These are phyloP conservation scores for Myoxocephalus aenaeus DNA, from an alignment of 2,797 vertebrate genomes.

Conservation along the genomic window DNA sequence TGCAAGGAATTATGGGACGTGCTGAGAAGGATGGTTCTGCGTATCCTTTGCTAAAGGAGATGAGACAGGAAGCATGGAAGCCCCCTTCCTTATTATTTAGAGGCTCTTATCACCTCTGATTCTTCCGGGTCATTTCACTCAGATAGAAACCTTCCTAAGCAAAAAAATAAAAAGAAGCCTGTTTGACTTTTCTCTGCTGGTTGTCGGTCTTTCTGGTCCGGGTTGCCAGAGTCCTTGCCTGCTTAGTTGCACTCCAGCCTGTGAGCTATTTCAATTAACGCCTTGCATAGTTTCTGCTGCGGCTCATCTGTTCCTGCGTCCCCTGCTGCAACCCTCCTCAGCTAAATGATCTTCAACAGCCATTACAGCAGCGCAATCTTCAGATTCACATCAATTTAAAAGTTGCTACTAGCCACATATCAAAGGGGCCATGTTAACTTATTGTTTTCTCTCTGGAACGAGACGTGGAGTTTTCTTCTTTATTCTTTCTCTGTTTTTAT, in stretches of 20 bases:
- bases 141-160: background rate
- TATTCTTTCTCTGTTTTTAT: background rate
- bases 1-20: background rate
- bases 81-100: background rate
- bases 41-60: background rate
- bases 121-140: background rate
- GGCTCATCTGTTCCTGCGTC: background rate
- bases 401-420: background rate
- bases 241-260: background rate
- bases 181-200: background rate
- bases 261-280: background rate
- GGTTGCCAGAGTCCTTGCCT: background rate
- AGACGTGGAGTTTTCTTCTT: background rate
- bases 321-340: background rate
- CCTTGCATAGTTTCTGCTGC: background rate
- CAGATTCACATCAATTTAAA: background rate
- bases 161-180: too few relatives aligned
- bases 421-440: background rate
- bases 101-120: background rate
- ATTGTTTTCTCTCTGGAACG: background rate
- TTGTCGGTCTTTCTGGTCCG: background rate
- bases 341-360: background rate
- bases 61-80: background rate
- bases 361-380: background rate
- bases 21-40: background rate